Evolutionary conservation across 2,113 vertebrate genomes (phyloP).

Genomic region (Etheostoma cragini): DNA sequence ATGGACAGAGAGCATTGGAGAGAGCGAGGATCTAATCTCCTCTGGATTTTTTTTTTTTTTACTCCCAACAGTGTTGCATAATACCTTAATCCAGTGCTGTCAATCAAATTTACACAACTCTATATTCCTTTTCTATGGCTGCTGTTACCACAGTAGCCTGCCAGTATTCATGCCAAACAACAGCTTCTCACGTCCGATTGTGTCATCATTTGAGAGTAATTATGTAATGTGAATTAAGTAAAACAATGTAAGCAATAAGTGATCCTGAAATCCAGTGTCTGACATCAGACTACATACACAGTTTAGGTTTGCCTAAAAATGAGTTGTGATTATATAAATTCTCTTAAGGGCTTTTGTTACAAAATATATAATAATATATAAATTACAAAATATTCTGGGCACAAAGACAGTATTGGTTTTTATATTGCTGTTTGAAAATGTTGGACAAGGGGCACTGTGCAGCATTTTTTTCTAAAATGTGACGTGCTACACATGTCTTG

Average conservation of each 20-base stretch:
- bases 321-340: background rate
- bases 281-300: background rate
- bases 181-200: conserved; percentile 18
- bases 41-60: conserved; percentile 74
- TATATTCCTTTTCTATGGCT: conserved; percentile 27
- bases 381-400: background rate
- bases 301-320: background rate
- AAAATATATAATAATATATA: too few species aligned
- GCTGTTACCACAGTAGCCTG: conserved; percentile 22
- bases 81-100: conserved; percentile 75
- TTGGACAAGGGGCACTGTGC: background rate
- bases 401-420: background rate
- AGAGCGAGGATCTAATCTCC: conserved; percentile 75
- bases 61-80: conserved; percentile 76
- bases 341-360: background rate
- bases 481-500: background rate
- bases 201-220: conserved; percentile 20
- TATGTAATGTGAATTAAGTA: conserved; percentile 3
- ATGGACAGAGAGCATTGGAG: conserved; percentile 46
- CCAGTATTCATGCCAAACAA: conserved; percentile 20
- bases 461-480: background rate
- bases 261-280: conserved; percentile 1
- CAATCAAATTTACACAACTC: conserved; percentile 70
- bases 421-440: background rate
- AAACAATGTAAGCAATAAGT: background rate